Percentiles rank a stretch among this genome's conserved stretches.
Evolutionary conservation across 2,888 invertebrate genomes (phyloP).

Genomic region (Endomychus coccineus): DNA sequence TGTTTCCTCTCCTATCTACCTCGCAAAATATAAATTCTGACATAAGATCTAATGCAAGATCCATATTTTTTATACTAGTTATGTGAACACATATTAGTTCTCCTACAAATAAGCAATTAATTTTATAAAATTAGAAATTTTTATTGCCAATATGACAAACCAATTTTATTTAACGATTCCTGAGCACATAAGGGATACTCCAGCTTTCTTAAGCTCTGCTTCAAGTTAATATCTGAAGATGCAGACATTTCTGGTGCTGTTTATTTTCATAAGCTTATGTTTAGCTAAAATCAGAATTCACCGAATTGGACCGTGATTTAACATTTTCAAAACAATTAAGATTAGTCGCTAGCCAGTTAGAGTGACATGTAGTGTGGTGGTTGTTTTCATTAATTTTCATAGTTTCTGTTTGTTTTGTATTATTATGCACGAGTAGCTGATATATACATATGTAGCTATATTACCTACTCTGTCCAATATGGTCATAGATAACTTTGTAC

Average conservation of each 20-base stretch:
- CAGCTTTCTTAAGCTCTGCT: conserved; percentile 62
- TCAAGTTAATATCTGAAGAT: conserved; percentile 42
- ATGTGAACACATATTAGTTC: conserved; percentile 53
- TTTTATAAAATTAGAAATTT: conserved; percentile 2
- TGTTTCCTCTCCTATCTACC: conserved; percentile 57
- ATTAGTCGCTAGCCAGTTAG: no score
- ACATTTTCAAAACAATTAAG: no score
- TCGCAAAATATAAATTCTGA: conserved; percentile 80
- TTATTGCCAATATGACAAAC: conserved; percentile 41
- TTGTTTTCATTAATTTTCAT: no score
- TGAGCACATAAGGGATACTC: conserved; percentile 71
- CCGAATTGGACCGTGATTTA: no score
- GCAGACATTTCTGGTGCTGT: conserved; percentile 26
- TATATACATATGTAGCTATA: no score
- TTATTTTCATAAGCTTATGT: no score
- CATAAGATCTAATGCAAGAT: conserved; percentile 71
- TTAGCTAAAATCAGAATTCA: no score
- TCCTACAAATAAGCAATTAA: conserved; percentile 39
- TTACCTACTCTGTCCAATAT: no score
- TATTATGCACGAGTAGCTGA: no score
- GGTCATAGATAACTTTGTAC: no score
- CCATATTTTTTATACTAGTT: conserved; percentile 56
- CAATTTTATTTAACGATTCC: conserved; percentile 68
- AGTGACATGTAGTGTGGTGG: no score
- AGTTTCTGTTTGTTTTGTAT: no score